Base-by-base conservation (phyloP, 2,113 vertebrate genomes). In the Mola mola region DNA sequence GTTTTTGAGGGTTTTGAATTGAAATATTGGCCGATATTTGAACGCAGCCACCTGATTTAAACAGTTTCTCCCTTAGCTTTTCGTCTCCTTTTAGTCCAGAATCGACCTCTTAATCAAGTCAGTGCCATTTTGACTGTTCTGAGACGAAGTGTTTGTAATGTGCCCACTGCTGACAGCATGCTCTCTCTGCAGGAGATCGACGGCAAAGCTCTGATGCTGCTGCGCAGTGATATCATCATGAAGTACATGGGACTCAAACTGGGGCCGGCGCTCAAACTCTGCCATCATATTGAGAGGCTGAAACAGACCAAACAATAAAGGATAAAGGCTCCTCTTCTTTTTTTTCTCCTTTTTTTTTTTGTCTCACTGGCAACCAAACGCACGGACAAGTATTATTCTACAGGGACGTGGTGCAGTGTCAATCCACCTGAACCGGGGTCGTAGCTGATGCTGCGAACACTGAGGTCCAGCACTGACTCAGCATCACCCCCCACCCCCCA, bases 171-270 rank as follows among this genome's bases (percentile, higher is more conserved):
- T 75, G 63, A 73, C 44, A 26, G 12, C 6, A 0, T 36, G n/a
- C 31, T 68, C 22, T 60, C 38, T 81, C 66, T 84, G 5, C 90
- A 99, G 97, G 95, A 98, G 82, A 97, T 99, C 12, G 96, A 99
- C 78, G 97, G 97, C 43, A 95, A 94, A 71, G 96, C 96, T 31
- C 84, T 98, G 47, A 89, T 98, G 44, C 85, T 98, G 60, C 93
- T 99, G 78, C 92, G 93, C 43, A 97, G 91, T 68, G 96, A 98
- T 13, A 88, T 94, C 92, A 93, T 97, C 31, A 97, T 98, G 93
- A 98, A 96, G 89, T 96, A 97, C 49, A 95, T 98, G 96, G 95
- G 94, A 49, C 89, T 98, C 72, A 98, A 98, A 83, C 89, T 99
- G 66, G 97, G 96, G 17, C 94, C 96, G 38, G 94, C 95, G 10